These are phyloP conservation scores for Deroplatys truncata DNA, from an alignment of 2,888 invertebrate genomes.

Conservation along the genomic window DNA sequence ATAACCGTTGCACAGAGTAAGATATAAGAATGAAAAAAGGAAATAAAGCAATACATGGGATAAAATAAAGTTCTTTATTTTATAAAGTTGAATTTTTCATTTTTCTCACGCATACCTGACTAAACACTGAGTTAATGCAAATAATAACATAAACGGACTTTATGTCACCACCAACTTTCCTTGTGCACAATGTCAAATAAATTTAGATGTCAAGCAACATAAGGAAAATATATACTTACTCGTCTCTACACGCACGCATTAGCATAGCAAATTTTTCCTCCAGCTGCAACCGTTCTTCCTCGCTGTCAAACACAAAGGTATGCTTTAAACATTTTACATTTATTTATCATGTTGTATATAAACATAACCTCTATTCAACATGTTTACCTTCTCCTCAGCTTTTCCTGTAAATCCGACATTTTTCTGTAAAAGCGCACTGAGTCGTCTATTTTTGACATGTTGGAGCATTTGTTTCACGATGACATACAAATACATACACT, in stretches of 20 bases:
- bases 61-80: too few species aligned
- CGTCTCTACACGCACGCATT: slow-evolving; percentile 24
- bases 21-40: too few species aligned
- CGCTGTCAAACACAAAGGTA: slow-evolving; percentile 21
- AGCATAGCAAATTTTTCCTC: slow-evolving; percentile 28
- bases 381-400: slow-evolving; percentile 28
- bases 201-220: too few species aligned
- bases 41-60: too few species aligned
- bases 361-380: background rate
- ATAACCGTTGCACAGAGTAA: too few species aligned
- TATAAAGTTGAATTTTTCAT: too few species aligned
- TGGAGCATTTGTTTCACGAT: background rate
- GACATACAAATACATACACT: background rate
- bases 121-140: too few species aligned
- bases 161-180: too few species aligned
- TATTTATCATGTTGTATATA: too few species aligned
- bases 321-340: background rate
- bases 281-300: slow-evolving; percentile 28
- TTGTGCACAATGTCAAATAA: too few species aligned
- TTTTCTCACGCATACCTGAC: too few species aligned
- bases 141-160: too few species aligned
- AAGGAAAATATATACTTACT: slow-evolving; percentile 20
- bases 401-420: slow-evolving; percentile 29
- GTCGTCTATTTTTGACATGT: slow-evolving; percentile 23
- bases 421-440: slow-evolving; percentile 23